Base-by-base conservation (phyloP, 2,888 invertebrate species). In the Physocephala rufipes region DNA sequence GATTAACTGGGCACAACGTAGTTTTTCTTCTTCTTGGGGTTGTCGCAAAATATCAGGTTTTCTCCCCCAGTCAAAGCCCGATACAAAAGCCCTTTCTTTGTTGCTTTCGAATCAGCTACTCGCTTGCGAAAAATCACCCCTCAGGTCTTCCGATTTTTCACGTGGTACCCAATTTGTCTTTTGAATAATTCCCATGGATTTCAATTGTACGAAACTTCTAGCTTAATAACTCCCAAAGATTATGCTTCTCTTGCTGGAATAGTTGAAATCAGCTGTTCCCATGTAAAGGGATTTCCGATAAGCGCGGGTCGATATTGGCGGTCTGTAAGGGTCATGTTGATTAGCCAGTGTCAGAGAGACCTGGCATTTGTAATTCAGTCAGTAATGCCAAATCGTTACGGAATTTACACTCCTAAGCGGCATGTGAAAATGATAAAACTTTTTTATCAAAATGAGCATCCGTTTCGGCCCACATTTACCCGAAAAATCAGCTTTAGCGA, bases 201-300 rank as follows among this genome's bases (percentile, higher is more conserved):
- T 45, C 9, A 45, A 45, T 45, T 15, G 45, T 45, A 45, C 45
- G 45, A 45, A 45, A 45, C 45, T 45, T 12, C 45, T 45, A 12
- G 9, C 15, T 45, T 71, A 74, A 72, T 74, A 71, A 72, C 73
- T 74, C 72, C 71, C 70, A 67, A 51, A 62, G 67, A 58, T 43
- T 55, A 70, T 72, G 72, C 65, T 74, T 71, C 45, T 45, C 45
- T 45, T 45, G 45, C 45, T n/a, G n/a, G n/a, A n/a, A n/a, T n/a
- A n/a, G n/a, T n/a, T n/a, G n/a, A n/a, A n/a, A n/a, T n/a, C n/a
- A n/a, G n/a, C n/a, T n/a, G n/a, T n/a, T n/a, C n/a, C n/a, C n/a
- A n/a, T n/a, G n/a, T n/a, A n/a, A n/a, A n/a, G n/a, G n/a, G n/a
- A n/a, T n/a, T n/a, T n/a, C n/a, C n/a, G n/a, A n/a, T n/a, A n/a